Conservation (phyloP, 35 echinoderm and acorn worm genomes). For the Eucidaris tribuloides region DNA sequence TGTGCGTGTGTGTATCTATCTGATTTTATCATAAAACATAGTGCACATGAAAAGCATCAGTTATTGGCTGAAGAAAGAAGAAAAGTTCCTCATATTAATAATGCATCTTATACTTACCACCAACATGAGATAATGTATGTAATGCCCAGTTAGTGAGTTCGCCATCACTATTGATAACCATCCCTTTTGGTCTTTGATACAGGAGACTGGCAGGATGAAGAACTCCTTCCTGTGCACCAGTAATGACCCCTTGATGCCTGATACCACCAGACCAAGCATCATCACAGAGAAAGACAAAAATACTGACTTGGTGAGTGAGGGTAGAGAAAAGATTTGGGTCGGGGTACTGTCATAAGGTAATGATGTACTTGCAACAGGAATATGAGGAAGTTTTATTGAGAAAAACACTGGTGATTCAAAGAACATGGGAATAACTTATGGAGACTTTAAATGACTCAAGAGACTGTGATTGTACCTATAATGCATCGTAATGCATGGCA, state of each 20-base stretch:
- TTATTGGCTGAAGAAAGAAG: not conserved
- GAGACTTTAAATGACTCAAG: too few species aligned
- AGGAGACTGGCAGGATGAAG: conserved; percentile 12
- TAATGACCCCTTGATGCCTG: conserved; percentile 52
- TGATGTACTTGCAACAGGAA: not conserved
- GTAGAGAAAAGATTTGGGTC: too few species aligned
- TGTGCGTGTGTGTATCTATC: too few species aligned
- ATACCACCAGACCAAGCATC: conserved; percentile 1
- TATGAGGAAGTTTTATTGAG: not conserved
- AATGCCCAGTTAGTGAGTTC: not conserved
- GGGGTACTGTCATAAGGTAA: too few species aligned
- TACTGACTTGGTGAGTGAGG: conserved; percentile 17
- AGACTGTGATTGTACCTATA: too few species aligned
- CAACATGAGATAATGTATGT: not conserved
- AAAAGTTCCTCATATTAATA: not conserved
- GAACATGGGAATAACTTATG: not conserved
- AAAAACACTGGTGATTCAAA: not conserved
- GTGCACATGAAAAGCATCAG: too few species aligned
- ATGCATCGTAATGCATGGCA: too few species aligned
- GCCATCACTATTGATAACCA: too few species aligned
- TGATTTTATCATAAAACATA: too few species aligned
- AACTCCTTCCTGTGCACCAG: conserved; percentile 53
- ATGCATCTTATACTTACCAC: not conserved
- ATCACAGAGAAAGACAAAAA: not conserved
- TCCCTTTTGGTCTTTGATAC: not conserved